Evolutionary conservation across 2,797 vertebrate genomes (phyloP), one percentile per base, ranked within the genome.

Genomic region (Chelon auratus): DNA sequence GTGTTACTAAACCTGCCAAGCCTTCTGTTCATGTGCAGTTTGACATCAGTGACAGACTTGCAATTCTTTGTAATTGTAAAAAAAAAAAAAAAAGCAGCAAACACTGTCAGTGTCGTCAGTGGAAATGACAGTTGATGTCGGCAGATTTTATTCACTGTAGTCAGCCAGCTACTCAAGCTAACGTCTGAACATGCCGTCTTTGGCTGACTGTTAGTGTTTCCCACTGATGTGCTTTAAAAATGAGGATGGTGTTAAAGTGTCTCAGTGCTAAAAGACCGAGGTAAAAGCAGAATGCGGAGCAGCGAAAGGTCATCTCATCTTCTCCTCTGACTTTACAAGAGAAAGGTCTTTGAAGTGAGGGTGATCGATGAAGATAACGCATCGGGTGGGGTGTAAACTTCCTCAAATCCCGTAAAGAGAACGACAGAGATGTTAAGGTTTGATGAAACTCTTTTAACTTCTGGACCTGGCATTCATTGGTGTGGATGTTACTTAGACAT

Each of bases 191-290:
- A n/a, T 2, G 43, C 6, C 17, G 15, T n/a, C 17, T 43, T 45
- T 6, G 15, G 43, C 15, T n/a, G 15, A 45, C 42, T 17, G 5
- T 18, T 10, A 47, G 17, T 13, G 26, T 18, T 26, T 61, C 24
- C 3, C 2, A 30, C 43, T 48, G 59, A 61, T 26, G 26, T 60
- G 40, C 30, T 11, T 59, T 61, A n/a, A 43, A 45, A 60, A 59
- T 43, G 13, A 40, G 14, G n/a, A 10, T 10, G 9, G 8, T 26
- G 14, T 17, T 1, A 45, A 45, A 17, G 2, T 45, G 17, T 47
- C 39, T 8, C 5, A 15, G 7, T 6, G 15, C 9, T 47, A 18
- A n/a, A 45, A 45, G 43, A 7, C 43, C 4, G 42, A 43, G 42
- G 42, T 42, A 43, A 43, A 17, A 17, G 24, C 24, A 26, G 24